Percentiles rank a stretch among this genome's conserved stretches.
Evolutionary conservation across 2,888 invertebrate genomes (phyloP).

Genomic region (Xestia sexstrigata): DNA sequence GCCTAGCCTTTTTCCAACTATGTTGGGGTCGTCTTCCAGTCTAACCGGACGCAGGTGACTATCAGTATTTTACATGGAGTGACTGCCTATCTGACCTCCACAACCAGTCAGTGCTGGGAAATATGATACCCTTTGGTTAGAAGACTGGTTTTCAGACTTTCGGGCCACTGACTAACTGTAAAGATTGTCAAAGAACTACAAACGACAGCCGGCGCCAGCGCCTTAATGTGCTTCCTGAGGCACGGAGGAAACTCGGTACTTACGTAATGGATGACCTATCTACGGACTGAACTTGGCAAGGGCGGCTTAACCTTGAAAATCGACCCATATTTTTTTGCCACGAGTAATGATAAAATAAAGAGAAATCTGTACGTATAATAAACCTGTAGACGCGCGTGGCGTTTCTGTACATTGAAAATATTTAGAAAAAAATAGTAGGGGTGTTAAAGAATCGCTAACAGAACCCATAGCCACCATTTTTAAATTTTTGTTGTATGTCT

Average conservation of each 20-base stretch:
- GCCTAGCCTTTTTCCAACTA: background rate
- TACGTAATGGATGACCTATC: background rate
- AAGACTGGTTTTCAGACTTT: background rate
- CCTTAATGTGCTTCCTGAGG: background rate
- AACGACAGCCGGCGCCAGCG: background rate
- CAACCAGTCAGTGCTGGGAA: background rate
- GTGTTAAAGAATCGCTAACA: no score
- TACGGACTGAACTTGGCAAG: background rate
- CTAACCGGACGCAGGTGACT: background rate
- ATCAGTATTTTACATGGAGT: background rate
- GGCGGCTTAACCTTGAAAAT: background rate
- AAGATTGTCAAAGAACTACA: background rate
- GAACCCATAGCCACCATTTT: no score
- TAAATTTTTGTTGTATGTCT: no score
- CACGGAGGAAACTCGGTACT: background rate
- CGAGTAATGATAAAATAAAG: no score
- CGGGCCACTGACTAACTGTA: background rate
- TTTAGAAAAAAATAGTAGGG: no score
- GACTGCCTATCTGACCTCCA: background rate
- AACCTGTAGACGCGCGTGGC: no score
- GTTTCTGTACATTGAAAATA: no score
- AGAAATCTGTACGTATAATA: no score
- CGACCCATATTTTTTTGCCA: background rate
- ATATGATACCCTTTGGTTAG: background rate
- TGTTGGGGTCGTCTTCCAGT: background rate